Percentiles rank a stretch among this genome's conserved stretches.
Evolutionary conservation across 2,797 vertebrate species (phyloP).

Genomic region (Sebastes kiyomatsui): DNA sequence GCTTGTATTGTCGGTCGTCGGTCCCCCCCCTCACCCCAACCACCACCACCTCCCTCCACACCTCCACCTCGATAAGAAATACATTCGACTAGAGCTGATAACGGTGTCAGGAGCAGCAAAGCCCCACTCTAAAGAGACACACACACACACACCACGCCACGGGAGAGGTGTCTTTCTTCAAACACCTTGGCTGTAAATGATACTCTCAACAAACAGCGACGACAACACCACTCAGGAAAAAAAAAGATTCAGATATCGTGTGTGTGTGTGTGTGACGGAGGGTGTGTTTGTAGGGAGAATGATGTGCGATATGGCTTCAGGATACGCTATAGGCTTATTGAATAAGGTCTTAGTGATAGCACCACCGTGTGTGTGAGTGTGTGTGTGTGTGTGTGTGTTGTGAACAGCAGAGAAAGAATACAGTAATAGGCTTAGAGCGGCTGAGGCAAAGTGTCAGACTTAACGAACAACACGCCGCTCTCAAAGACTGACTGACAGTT

Average conservation of each 20-base stretch:
- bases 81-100: slow-evolving; percentile 99
- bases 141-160: slow-evolving; percentile 72
- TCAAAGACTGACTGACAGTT: slow-evolving; percentile 69
- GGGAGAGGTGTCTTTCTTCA: slow-evolving; percentile 84
- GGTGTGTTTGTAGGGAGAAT: slow-evolving; percentile 62
- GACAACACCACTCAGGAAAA: slow-evolving; percentile 58
- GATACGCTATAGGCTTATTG: slow-evolving; percentile 80
- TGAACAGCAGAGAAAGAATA: slow-evolving; percentile 71
- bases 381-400: slow-evolving; percentile 45
- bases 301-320: slow-evolving; percentile 73
- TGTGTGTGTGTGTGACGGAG: slow-evolving; percentile 12
- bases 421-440: slow-evolving; percentile 77
- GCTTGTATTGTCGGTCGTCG: slow-evolving; percentile 89
- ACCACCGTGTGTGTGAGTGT: slow-evolving; percentile 33
- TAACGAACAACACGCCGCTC: slow-evolving; percentile 56
- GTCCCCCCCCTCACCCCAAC: not conserved
- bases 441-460: slow-evolving; percentile 67
- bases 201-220: slow-evolving; percentile 90
- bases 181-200: slow-evolving; percentile 90
- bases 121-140: slow-evolving; percentile 87
- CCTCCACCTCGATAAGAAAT: slow-evolving; percentile 93
- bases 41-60: slow-evolving; percentile 79
- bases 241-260: slow-evolving; percentile 65
- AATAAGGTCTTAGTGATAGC: slow-evolving; percentile 76
- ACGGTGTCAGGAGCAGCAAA: slow-evolving; percentile 91